Evolutionary conservation across 2,113 vertebrate species (phyloP), one percentile per base, ranked within the genome.

Genomic region (Seriola quinqueradiata): DNA sequence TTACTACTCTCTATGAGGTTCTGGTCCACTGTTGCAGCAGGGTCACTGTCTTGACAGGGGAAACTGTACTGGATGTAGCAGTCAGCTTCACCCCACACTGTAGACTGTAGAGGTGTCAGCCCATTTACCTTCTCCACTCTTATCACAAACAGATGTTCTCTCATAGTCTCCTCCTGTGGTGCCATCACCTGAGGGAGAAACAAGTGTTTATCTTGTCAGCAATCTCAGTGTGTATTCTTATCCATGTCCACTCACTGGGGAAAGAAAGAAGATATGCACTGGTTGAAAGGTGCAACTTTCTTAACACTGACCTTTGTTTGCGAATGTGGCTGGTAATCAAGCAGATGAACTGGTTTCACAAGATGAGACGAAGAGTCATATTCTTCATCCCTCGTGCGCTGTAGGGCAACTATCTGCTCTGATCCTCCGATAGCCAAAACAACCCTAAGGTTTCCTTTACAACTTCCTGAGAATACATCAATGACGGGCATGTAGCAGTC

Each of bases 1-100:
- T 86, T 90, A 98, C 97, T 94, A 1, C 90, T 94, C 79, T 96
- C 94, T 12, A 85, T 80, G 32, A 94, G 17, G 36, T 90, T 87
- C 3, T 82, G 78, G 61, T 95, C 91, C 42, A 77, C n/a, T 73
- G 73, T 12, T 50, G 85, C 70, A 78, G 85, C 16, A 77, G 71
- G 17, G 19, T 78, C 92, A 0, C 79, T 17, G 25, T 95, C 94
- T 74, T 97, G 97, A 68, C 91, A 92, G 0, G 97, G 98, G 83
- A 99, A 99, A 38, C 89, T 89, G 93, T 99, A 99, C 86, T 99
- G 97, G 10, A 99, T 23, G 10, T 97, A 99, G 89, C 98, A 99
- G 93, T 99, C 98, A 0, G 98, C 97, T 87, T 99, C 98, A 60
- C 98, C 98, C 98, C 98, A 99, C 12, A 99, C 96, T 0, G 98